Base-by-base conservation (phyloP, 2,797 vertebrate genomes). In the Alectoris magna region DNA sequence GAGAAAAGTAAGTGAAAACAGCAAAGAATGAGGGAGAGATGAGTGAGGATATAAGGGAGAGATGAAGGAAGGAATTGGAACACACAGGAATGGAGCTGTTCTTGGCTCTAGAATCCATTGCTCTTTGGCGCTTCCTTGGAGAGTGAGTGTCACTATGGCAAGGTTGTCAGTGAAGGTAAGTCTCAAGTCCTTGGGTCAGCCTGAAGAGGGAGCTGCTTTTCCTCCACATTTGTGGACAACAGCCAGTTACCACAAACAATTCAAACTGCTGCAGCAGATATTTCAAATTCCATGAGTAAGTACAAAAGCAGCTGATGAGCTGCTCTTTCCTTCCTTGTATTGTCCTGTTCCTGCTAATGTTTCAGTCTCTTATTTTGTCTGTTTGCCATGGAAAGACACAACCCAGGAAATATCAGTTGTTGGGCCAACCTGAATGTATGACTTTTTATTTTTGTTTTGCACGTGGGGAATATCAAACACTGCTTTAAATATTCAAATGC, bases 101-200 rank as follows among this genome's bases (percentile, higher is more conserved):
- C 51, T 94, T n/a, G 91, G 89, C 74, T 87, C 87, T 59, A 26
- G 62, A 55, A 29, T 81, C 91, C 89, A 63, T 76, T 94, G 90
- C 85, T 93, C 76, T 84, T 80, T 79, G 90, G 59, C 93, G 87
- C 88, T 93, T 75, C 49, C 34, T 39, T 92, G 87, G 74, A 91
- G 74, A 88, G 23, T 88, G 75, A 94, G 58, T 74, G 91, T 94
- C 94, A 89, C 10, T 10, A 29, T 77, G 66, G 84, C 86, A 89
- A 90, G 58, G 91, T 84, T 93, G 70, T 85, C 53, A 31, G 13
- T 63, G 71, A 95, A 96, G 96, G 97, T 97, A 96, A 97, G 97
- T 97, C 14, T 34, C 39, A 84, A 93, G 72, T 78, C 73, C 62
- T 87, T 84, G 94, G 74, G 84, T 78, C 89, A 90, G 56, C 69